Evolutionary conservation across 2,888 invertebrate genomes (phyloP), one percentile per base, ranked within the genome.

Genomic region (Harpagoxenus sublaevis): DNA sequence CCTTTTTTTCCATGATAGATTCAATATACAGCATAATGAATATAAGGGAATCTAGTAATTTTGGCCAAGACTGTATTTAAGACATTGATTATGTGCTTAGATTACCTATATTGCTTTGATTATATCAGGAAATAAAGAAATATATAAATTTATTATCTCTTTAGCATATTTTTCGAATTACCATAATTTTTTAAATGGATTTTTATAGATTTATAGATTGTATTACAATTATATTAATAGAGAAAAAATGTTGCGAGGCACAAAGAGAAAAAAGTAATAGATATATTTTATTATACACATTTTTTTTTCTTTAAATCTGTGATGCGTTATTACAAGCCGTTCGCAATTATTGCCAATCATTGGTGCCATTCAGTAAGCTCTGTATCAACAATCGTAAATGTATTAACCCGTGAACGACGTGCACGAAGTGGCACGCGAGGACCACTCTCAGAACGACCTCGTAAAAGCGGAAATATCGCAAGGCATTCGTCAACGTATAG

Each of bases 381-480:
- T 68, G 75, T 63, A 86, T 84, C 92, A 91, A 93, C 92, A 92
- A 93, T 92, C 91, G 86, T 92, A 92, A 93, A 92, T 83, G 88
- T 89, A 92, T 92, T 91, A 92, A 93, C 39, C 39, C 75, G 84
- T 89, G 89, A 91, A 90, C 23, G 70, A 31, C 48, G 39, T 77
- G 77, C 75, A 73, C 83, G 81, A 88, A 79, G 86, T 86, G 91
- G 89, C 91, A 89, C 88, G 89, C 88, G 86, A 88, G 63, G 84
- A 84, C 57, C 89, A 89, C 85, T 79, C 65, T 86, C 60, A 28
- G 23, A 84, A 63, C 23, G 53, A 28, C 85, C 81, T 83, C 71
- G 75, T 51, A 65, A 65, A 84, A 62, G n/a, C 81, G 83, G 81
- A 83, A 86, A 73, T 53, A 65, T 57, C 53, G 48, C 23, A 82